Percentiles rank a stretch among this genome's conserved stretches.
These are phyloP conservation scores for Morinoia aosen DNA, from an alignment of 2,888 invertebrate species.

Conservation along the genomic window DNA sequence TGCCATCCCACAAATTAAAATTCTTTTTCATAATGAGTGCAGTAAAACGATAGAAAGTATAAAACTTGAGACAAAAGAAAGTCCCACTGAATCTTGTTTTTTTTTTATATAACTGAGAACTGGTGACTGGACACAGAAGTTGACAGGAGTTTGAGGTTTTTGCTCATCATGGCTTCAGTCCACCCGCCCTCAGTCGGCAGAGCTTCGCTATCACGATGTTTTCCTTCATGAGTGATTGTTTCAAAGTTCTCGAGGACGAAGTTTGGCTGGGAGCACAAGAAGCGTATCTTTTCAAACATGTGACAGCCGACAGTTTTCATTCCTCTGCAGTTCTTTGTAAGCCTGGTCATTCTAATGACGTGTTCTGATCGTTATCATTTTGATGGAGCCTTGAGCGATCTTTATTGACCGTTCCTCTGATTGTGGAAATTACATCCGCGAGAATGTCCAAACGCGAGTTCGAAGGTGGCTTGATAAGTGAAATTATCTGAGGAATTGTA, in stretches of 20 bases:
- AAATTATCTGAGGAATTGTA: too few relatives aligned
- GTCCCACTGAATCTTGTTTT: too few relatives aligned
- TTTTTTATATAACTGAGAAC: too few relatives aligned
- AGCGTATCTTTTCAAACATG: not conserved
- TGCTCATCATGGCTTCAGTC: not conserved
- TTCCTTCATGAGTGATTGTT: not conserved
- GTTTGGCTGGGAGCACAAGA: not conserved
- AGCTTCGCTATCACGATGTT: not conserved
- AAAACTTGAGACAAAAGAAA: too few relatives aligned
- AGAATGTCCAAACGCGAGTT: too few relatives aligned
- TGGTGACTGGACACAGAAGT: too few relatives aligned
- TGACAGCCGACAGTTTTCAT: not conserved
- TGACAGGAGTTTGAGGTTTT: not conserved
- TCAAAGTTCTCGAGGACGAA: not conserved
- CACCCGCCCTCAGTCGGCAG: not conserved
- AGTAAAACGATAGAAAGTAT: too few relatives aligned
- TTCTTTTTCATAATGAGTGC: too few relatives aligned
- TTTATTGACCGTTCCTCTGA: not conserved
- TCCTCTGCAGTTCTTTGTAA: not conserved
- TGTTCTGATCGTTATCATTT: not conserved
- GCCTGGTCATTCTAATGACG: not conserved
- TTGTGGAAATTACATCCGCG: not conserved
- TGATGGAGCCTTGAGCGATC: not conserved
- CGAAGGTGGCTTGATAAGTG: too few relatives aligned
- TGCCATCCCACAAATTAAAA: too few relatives aligned